phyloP scores from a whole-genome alignment of 1,140 invertebrate genomes.

The Psilanteris sp. region DNA sequence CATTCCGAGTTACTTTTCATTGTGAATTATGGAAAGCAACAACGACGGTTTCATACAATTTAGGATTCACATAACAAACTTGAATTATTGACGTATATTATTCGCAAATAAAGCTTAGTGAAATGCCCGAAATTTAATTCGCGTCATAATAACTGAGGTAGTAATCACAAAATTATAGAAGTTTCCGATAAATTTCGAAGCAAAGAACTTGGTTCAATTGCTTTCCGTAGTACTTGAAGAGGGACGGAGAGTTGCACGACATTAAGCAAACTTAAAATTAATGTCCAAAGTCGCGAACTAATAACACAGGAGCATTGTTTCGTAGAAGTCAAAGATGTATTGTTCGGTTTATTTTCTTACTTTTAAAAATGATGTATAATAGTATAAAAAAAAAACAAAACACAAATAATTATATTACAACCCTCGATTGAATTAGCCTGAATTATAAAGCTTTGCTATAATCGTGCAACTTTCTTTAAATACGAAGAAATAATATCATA shows the following conservation, averaged over 20 bases:
- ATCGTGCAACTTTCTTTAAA: no score
- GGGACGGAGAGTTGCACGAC: constrained; percentile 9
- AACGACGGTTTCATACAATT: no score
- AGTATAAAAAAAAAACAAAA: constrained; percentile 13
- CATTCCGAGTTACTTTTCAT: no score
- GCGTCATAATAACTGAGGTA: constrained; percentile 7
- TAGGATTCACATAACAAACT: constrained; percentile 5
- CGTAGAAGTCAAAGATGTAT: constrained; percentile 45
- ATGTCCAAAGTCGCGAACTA: constrained; percentile 52
- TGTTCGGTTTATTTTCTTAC: constrained; percentile 48
- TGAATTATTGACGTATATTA: not conserved
- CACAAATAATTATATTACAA: constrained; percentile 11
- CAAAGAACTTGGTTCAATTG: constrained; percentile 50
- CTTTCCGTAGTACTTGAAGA: constrained; percentile 8
- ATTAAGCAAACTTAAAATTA: constrained; percentile 54
- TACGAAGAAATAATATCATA: constrained; percentile 15
- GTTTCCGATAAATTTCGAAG: constrained; percentile 40
- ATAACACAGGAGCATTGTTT: constrained; percentile 55
- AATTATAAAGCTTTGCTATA: no score
- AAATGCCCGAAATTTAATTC: not conserved
- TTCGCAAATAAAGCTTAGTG: not conserved
- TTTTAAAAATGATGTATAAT: constrained; percentile 32
- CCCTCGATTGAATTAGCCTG: constrained; percentile 8
- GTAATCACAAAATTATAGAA: constrained; percentile 18
- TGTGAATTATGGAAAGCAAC: no score